These are phyloP conservation scores for Cyrtonyx montezumae DNA, from an alignment of 2,113 vertebrate species.

Conservation along the genomic window DNA sequence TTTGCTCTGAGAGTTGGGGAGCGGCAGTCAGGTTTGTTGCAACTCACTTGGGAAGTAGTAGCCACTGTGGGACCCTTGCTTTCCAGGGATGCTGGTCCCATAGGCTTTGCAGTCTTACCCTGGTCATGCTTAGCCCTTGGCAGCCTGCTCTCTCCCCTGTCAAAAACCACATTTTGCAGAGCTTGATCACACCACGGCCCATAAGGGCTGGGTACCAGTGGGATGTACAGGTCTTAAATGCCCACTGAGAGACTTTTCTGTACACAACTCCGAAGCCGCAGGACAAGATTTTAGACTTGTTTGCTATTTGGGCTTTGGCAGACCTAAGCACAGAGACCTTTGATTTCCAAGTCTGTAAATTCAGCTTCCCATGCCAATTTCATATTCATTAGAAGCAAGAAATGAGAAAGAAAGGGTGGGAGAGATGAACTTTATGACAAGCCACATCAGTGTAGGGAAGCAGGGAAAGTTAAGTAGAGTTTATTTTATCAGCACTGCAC, in stretches of 20 bases:
- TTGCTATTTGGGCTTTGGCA: neutral
- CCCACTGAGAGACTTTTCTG: neutral
- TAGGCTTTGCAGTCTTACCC: rapidly evolving
- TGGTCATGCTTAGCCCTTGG: neutral
- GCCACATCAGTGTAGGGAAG: neutral
- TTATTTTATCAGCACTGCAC: constrained; percentile 55
- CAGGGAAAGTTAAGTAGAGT: constrained; percentile 46
- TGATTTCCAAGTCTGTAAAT: neutral
- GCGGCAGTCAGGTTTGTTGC: neutral
- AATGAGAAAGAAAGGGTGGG: constrained; percentile 10
- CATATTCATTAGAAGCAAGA: neutral
- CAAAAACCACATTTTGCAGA: neutral
- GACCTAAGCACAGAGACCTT: neutral
- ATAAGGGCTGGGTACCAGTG: neutral
- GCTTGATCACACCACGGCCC: neutral
- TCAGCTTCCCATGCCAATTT: neutral
- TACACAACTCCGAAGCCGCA: neutral
- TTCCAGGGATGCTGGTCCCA: neutral
- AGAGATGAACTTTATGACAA: constrained; percentile 13
- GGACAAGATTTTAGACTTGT: neutral
- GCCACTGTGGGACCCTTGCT: rapidly evolving
- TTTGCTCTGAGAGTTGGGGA: neutral
- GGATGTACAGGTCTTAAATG: neutral
- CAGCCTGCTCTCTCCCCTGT: neutral
- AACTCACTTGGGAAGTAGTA: neutral